Evolutionary conservation across 2,888 invertebrate species (phyloP).

Genomic region (Ptychoptera albimana): DNA sequence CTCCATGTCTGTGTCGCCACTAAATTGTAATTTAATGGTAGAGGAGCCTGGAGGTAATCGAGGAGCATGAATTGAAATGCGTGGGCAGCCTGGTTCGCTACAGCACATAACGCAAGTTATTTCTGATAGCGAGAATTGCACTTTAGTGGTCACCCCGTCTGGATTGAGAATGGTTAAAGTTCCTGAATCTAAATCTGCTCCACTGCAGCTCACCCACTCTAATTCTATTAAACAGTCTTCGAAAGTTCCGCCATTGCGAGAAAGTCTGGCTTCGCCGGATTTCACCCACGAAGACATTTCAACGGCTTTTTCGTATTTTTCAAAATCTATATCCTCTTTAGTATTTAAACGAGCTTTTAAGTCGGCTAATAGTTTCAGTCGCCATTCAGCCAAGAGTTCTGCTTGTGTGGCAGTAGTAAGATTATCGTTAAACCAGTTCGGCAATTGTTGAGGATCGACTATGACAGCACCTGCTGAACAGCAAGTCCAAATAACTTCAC

Average conservation of each 20-base stretch:
- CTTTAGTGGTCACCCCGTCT: conserved; percentile 59
- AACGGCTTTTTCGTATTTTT: conserved; percentile 57
- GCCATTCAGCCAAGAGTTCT: conserved; percentile 59
- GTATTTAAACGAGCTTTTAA: conserved; percentile 41
- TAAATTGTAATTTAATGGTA: conserved; percentile 59
- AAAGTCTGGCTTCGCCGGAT: conserved; percentile 60
- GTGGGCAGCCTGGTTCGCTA: conserved; percentile 65
- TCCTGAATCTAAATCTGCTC: conserved; percentile 49
- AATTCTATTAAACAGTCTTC: conserved; percentile 67
- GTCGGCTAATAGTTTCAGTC: conserved; percentile 51
- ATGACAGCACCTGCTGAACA: conserved; percentile 67
- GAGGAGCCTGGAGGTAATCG: conserved; percentile 32
- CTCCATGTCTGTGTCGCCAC: conserved; percentile 70
- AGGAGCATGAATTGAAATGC: conserved; percentile 58
- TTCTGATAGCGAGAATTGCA: conserved; percentile 57
- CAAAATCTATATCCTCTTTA: conserved; percentile 33
- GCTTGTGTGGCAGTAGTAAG: conserved; percentile 34
- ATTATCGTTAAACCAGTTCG: conserved; percentile 61
- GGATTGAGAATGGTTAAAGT: conserved; percentile 61
- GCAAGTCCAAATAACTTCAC: conserved; percentile 67
- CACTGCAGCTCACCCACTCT: conserved; percentile 56
- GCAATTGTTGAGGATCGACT: conserved; percentile 53
- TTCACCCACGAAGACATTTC: conserved; percentile 79
- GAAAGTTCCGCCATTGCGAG: conserved; percentile 36
- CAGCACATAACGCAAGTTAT: conserved; percentile 60